Conservation (phyloP, 1,140 invertebrate species). For the Chrysopa pallens region DNA sequence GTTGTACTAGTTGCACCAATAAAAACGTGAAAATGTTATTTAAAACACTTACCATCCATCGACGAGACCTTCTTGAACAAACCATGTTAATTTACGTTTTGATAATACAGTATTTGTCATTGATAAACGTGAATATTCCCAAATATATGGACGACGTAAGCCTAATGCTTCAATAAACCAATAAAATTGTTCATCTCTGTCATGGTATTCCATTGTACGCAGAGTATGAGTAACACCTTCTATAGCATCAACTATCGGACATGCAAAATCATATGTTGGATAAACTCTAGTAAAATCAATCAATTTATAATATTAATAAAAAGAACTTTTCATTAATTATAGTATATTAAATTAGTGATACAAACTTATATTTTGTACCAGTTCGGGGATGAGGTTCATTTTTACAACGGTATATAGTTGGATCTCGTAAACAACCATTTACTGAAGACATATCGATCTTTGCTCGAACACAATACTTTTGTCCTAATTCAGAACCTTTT, state of each 20-base stretch:
- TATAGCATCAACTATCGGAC: conserved; percentile 94
- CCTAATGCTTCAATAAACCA: conserved; percentile 85
- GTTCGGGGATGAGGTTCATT: conserved; percentile 83
- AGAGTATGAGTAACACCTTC: conserved; percentile 96
- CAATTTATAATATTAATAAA: conserved; percentile 3
- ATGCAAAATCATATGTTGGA: conserved; percentile 99
- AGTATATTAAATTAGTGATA: conserved; percentile 4
- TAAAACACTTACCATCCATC: conserved; percentile 71
- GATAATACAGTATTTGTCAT: conserved; percentile 97
- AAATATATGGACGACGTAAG: conserved; percentile 82
- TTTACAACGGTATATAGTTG: conserved; percentile 99
- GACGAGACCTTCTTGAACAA: conserved; percentile 82
- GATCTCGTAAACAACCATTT: conserved; percentile 96
- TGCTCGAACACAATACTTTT: conserved; percentile 82
- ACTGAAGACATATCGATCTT: conserved; percentile 95
- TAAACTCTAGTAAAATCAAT: conserved; percentile 76
- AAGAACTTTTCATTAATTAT: not conserved
- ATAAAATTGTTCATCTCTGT: conserved; percentile 93
- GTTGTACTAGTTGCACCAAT: too few relatives aligned
- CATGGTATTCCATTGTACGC: conserved; percentile 96
- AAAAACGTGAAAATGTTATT: not conserved
- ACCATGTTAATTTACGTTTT: conserved; percentile 95
- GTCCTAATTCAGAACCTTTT: conserved; percentile 53
- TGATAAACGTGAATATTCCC: conserved; percentile 78
- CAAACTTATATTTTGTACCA: conserved; percentile 88